These are phyloP conservation scores for Picus viridis DNA, from an alignment of 2,797 vertebrate species.

Conservation along the genomic window DNA sequence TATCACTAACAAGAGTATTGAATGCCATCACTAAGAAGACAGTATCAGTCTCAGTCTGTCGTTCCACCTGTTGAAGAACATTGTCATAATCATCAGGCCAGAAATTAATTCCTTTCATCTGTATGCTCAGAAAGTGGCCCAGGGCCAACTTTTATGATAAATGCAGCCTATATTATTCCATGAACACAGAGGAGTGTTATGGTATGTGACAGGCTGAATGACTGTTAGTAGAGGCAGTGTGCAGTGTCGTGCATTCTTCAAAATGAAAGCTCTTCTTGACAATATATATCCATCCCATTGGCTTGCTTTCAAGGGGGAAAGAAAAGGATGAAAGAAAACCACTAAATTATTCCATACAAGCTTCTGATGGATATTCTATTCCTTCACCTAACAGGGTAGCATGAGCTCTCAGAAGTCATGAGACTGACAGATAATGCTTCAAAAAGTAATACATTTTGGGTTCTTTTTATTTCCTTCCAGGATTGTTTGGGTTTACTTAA, in stretches of 20 bases:
- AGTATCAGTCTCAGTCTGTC: slow-evolving; percentile 4
- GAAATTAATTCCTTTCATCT: not conserved
- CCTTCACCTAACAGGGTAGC: not conserved
- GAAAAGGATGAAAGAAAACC: not conserved
- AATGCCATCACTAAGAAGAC: not conserved
- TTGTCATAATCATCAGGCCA: not conserved
- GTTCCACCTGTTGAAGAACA: not conserved
- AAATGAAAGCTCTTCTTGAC: not conserved
- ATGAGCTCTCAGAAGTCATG: not conserved
- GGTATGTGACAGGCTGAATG: not conserved
- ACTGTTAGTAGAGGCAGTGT: not conserved
- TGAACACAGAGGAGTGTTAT: not conserved
- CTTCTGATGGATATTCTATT: not conserved
- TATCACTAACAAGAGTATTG: not conserved
- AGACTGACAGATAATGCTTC: not conserved
- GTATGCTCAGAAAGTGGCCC: not conserved
- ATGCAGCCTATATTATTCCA: not conserved
- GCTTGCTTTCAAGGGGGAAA: not conserved
- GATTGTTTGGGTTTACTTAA: not conserved
- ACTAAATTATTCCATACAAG: not conserved
- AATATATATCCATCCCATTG: not conserved
- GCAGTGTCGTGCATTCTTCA: not conserved
- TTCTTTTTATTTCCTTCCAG: not conserved
- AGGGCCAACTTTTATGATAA: not conserved
- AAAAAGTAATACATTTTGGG: not conserved